Percentiles rank a stretch among this genome's conserved stretches.
These are phyloP conservation scores for Stictonetta naevosa DNA, from an alignment of 2,113 vertebrate species.

Conservation along the genomic window DNA sequence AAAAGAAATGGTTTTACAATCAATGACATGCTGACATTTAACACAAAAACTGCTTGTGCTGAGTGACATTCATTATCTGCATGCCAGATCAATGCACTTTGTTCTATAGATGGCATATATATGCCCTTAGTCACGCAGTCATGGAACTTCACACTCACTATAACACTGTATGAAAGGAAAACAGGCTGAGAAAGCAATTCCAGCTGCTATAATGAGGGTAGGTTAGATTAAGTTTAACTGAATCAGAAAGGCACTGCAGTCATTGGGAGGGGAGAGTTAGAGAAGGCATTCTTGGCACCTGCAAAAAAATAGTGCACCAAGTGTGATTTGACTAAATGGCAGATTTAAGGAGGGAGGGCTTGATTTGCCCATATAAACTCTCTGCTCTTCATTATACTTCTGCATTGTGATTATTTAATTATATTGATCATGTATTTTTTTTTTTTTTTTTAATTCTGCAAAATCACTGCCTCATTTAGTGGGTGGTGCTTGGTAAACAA, in stretches of 20 bases:
- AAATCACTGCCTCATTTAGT: constrained; percentile 48
- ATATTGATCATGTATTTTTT: constrained; percentile 24
- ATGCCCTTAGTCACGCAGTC: neutral
- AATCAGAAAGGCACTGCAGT: neutral
- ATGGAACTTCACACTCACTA: neutral
- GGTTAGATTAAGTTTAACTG: neutral
- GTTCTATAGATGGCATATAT: neutral
- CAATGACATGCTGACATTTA: neutral
- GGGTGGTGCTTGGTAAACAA: constrained; percentile 55
- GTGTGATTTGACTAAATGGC: neutral
- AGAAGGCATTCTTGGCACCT: neutral
- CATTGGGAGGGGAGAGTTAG: neutral
- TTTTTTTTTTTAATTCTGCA: neutral
- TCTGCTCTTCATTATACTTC: neutral
- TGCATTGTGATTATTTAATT: constrained; percentile 45
- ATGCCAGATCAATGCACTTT: constrained; percentile 46
- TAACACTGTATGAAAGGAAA: neutral
- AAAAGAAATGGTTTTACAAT: constrained; percentile 42
- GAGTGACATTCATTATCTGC: constrained; percentile 9
- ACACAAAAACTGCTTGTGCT: neutral
- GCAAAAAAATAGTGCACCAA: neutral
- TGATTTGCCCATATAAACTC: neutral
- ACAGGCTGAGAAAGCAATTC: neutral
- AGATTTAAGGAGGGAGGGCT: neutral
- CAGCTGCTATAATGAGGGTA: neutral